These are phyloP conservation scores for Lasioglossum pauxillum DNA, from an alignment of 2,888 invertebrate genomes.

Conservation along the genomic window DNA sequence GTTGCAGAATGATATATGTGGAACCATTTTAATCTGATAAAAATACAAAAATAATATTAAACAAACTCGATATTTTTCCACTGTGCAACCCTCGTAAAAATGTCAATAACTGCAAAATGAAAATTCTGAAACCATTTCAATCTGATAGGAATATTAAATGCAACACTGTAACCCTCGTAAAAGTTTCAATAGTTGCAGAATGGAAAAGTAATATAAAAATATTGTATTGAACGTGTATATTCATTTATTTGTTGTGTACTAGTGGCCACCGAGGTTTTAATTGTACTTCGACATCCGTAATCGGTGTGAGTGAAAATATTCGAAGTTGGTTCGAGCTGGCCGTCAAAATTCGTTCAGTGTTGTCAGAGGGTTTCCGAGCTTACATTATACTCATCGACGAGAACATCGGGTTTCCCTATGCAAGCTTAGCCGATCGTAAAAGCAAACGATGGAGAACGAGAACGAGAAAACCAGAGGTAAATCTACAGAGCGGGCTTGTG, in stretches of 20 bases:
- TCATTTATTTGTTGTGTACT: background rate
- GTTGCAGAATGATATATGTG: no score
- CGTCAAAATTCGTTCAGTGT: constrained; percentile 15
- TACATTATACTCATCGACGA: constrained; percentile 44
- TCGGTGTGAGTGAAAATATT: background rate
- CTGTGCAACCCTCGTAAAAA: no score
- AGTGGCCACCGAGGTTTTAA: background rate
- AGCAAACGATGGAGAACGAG: constrained; percentile 47
- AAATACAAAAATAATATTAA: no score
- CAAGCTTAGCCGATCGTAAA: constrained; percentile 54
- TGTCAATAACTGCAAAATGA: no score
- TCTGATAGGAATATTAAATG: no score
- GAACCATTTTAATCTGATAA: no score
- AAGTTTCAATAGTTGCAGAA: background rate
- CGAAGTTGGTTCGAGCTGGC: constrained; percentile 16
- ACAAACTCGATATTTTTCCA: no score
- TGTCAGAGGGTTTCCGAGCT: constrained; percentile 36
- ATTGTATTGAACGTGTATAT: no score
- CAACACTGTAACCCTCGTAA: no score
- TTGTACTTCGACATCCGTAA: background rate
- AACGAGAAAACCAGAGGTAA: constrained; percentile 51
- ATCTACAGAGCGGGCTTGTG: constrained; percentile 33
- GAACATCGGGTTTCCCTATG: constrained; percentile 40
- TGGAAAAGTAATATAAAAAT: background rate
- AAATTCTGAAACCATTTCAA: no score